Percentiles rank a stretch among this genome's conserved stretches.
Conservation (phyloP, 2,113 vertebrate genomes). For the Ginglymostoma cirratum region DNA sequence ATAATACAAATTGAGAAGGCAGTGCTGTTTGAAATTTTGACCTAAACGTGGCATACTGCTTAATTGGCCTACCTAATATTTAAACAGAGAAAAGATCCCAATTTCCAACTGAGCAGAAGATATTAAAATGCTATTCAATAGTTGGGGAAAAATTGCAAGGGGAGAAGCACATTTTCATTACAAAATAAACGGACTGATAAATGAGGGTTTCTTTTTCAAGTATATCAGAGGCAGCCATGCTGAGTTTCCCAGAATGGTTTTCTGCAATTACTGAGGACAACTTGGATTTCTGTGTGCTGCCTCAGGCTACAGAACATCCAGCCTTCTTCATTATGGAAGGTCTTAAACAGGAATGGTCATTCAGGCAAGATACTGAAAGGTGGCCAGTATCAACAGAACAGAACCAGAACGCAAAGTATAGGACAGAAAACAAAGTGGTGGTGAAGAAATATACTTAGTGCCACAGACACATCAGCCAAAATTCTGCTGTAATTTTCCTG, state of each 20-base stretch:
- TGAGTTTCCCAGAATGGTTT: not conserved
- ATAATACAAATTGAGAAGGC: not conserved
- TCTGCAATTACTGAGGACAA: not conserved
- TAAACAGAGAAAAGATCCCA: not conserved
- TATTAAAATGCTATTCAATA: not conserved
- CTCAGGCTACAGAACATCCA: not conserved
- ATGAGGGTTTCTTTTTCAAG: not conserved
- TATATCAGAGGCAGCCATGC: not conserved
- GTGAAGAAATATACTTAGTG: not conserved
- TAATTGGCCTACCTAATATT: not conserved
- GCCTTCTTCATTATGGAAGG: not conserved
- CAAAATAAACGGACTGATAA: not conserved
- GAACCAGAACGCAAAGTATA: not conserved
- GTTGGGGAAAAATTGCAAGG: not conserved
- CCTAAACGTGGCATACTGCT: not conserved
- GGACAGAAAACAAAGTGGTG: not conserved
- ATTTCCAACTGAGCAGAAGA: not conserved
- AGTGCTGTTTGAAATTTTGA: not conserved
- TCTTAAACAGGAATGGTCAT: not conserved
- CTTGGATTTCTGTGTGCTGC: not conserved
- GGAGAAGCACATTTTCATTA: not conserved
- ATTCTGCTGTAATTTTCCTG: not conserved
- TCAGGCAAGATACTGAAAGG: not conserved
- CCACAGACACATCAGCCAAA: not conserved
- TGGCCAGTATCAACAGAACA: not conserved